Base-by-base conservation (phyloP, 2,113 vertebrate genomes). In the Hemichromis elongatus region DNA sequence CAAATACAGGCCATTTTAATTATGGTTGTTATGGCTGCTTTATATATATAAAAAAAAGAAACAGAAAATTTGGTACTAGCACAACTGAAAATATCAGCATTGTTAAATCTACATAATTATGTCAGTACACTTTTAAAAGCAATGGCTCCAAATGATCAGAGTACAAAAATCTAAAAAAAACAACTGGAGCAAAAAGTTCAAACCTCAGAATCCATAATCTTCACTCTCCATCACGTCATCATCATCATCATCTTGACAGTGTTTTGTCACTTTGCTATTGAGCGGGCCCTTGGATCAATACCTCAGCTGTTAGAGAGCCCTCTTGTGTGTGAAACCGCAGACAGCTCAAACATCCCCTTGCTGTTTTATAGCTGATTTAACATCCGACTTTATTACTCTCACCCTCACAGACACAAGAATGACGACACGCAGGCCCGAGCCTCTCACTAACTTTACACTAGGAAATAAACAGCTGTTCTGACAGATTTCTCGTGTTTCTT, bases 261-360 rank as follows among this genome's bases (percentile, higher is more conserved):
- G 90, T 93, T 93, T 92, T 91, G 90, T 89, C 93, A 91, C 88
- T 83, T 66, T 37, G 42, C 83, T 73, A 83, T 84, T 91, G 85
- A 54, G 93, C 91, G 88, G 57, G 84, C 86, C 55, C 5, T 16
- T 54, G 75, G 86, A 92, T 94, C 93, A 75, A 92, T 94, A 84
- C 9, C 35, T 57, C 52, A 3, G 11, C 85, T 86, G 86, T 82
- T 87, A 83, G 86, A 19, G 24, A 85, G 83, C n/a, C 56, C 59
- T 89, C 73, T 28, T 57, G 80, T 86, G 90, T 92, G 90, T 92
- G 87, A 92, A 93, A 92, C 92, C 81, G 18, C 93, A 92, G 90
- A 93, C 91, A 84, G 84, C 83, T 88, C 86, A 78, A 77, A 84
- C 80, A 18, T 86, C 88, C 56, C 61, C 73, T 82, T 54, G 10